A percentile compares a stretch with the other conserved stretches of the same genome.
Conservation (phyloP, 1,140 invertebrate genomes). For the Camponotus vicinus region DNA sequence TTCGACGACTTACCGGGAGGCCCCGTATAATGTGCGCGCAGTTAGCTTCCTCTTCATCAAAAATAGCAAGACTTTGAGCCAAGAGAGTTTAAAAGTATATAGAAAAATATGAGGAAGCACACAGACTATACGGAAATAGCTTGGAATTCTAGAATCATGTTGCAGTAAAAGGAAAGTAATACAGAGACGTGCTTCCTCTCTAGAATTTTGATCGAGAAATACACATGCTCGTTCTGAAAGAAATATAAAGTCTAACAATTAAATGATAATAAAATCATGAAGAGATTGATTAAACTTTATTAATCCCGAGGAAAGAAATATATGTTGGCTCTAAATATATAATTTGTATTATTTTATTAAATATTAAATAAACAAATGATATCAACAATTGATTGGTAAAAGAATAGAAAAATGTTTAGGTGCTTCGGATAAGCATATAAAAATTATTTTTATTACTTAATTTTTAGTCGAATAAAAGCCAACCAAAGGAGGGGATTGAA, state of each 20-base stretch:
- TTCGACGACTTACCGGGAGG: slow-evolving; percentile 18
- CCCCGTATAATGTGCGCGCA: slow-evolving; percentile 12
- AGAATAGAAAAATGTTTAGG: neutral
- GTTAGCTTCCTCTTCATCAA: neutral
- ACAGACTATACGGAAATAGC: neutral
- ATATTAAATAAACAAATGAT: neutral
- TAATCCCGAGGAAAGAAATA: neutral
- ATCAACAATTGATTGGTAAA: neutral
- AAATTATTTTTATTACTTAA: neutral
- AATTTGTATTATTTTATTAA: neutral
- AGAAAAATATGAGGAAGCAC: neutral
- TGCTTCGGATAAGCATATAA: neutral
- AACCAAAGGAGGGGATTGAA: neutral
- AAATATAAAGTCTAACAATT: neutral
- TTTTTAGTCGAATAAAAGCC: neutral
- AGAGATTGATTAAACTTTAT: neutral
- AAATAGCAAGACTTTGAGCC: neutral
- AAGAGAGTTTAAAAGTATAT: neutral
- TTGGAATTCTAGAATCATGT: neutral
- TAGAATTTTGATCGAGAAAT: neutral
- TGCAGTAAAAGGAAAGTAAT: neutral
- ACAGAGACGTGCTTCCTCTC: neutral
- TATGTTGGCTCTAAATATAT: too few species aligned
- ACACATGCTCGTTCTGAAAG: too few species aligned
- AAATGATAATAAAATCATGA: neutral